Evolutionary conservation across 2,113 vertebrate species (phyloP), one percentile per base, ranked within the genome.

Genomic region (Zosterops hypoxanthus): DNA sequence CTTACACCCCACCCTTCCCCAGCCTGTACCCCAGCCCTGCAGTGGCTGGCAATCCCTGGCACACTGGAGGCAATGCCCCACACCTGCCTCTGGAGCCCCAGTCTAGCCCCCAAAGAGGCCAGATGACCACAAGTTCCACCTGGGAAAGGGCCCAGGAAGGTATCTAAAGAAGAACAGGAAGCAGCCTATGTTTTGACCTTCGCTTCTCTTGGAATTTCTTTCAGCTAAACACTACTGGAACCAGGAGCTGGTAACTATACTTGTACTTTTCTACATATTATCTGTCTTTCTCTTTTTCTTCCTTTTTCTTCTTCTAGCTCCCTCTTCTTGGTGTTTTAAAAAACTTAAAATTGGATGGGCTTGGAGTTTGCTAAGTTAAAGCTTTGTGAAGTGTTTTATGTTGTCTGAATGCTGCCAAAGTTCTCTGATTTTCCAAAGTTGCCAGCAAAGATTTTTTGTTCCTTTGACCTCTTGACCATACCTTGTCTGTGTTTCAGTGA

Each of bases 111-210:
- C 44, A 9, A 6, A 34, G 16, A 11, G 17, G 7, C 13, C 44
- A 76, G 8, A 70, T 42, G 66, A 29, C 29, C 1, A 1, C 23
- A 29, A 42, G 14, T 9, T 6, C 25, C 26, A 36, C 31, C 26
- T 68, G 11, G 22, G 33, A 12, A 26, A 19, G 22, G 26, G 9
- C 33, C 7, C 11, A 39, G 46, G 12, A 39, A 36, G 12, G 22
- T 13, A 28, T 39, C 60, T 60, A 23, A 77, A 65, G 26, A 25
- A 42, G 33, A 77, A 33, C 7, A 28, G 1, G 12, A 28, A 6
- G 11, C 4, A 23, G 2, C 0, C 22, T 0, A 0, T 16, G 2
- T 44, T 15, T 14, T 52, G 14, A 12, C 4, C 1, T 2, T 44
- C 2, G 0, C 3, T 52, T 2, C 9, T 19, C 6, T 19, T 78